These are phyloP conservation scores for Hemiscyllium ocellatum DNA, from an alignment of 2,113 vertebrate species.

Conservation along the genomic window DNA sequence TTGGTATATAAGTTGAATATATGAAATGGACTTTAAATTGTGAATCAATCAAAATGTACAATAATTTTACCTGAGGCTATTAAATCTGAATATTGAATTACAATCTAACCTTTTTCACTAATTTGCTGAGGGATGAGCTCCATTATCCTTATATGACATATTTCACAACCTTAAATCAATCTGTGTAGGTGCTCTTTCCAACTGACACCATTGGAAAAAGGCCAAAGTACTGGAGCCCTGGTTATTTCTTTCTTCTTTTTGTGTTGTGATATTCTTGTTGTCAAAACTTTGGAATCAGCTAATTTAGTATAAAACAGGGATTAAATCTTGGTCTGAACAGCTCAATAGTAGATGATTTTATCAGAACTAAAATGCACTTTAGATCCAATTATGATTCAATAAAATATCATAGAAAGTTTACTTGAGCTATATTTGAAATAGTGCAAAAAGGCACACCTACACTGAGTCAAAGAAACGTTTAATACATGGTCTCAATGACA, in stretches of 20 bases:
- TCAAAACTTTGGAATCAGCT: not conserved
- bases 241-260: not conserved
- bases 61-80: not conserved
- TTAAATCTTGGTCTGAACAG: not conserved
- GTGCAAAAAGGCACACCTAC: not conserved
- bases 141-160: not conserved
- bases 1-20: not conserved
- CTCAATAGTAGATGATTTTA: not conserved
- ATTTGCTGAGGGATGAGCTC: not conserved
- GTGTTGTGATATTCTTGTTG: not conserved
- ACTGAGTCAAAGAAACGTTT: not conserved
- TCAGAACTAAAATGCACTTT: not conserved
- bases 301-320: not conserved
- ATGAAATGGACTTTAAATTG: not conserved
- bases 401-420: not conserved
- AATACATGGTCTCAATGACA: too few species aligned
- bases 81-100: not conserved
- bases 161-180: not conserved
- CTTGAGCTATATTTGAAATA: not conserved
- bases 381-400: not conserved
- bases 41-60: not conserved
- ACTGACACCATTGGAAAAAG: not conserved
- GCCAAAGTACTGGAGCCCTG: not conserved
- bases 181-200: not conserved
- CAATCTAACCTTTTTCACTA: not conserved